phyloP scores from a whole-genome alignment of 1,140 invertebrate genomes.

The Colletes gigas region DNA sequence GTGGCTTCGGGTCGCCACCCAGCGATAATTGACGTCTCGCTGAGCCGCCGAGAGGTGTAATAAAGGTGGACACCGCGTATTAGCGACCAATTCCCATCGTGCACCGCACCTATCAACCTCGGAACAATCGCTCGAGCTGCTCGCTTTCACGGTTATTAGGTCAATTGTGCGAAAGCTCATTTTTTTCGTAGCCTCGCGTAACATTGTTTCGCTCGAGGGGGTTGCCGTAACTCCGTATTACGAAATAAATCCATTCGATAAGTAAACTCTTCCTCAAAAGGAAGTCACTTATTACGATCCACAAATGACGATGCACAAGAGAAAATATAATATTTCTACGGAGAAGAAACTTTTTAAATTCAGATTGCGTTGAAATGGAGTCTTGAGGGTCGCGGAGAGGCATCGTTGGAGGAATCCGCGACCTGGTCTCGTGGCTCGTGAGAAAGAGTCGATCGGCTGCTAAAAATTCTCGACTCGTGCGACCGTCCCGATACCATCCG shows the following conservation, averaged over 20 bases:
- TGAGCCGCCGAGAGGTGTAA: slow-evolving; percentile 48
- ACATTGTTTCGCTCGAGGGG: neutral
- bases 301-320: too few species aligned
- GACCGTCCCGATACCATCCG: slow-evolving; percentile 14
- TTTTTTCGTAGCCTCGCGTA: slow-evolving; percentile 20
- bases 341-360: too few species aligned
- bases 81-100: slow-evolving; percentile 46
- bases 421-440: slow-evolving; percentile 19
- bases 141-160: slow-evolving; percentile 61
- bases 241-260: too few species aligned
- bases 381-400: too few species aligned
- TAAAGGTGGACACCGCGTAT: slow-evolving; percentile 60
- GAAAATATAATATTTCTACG: too few species aligned
- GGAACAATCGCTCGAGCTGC: slow-evolving; percentile 36
- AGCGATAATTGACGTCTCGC: slow-evolving; percentile 55
- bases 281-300: too few species aligned
- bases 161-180: slow-evolving; percentile 57
- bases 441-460: slow-evolving; percentile 43
- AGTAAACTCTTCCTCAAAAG: too few species aligned
- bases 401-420: too few species aligned
- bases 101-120: slow-evolving; percentile 32
- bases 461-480: slow-evolving; percentile 55
- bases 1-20: slow-evolving; percentile 25
- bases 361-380: too few species aligned
- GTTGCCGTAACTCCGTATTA: neutral